Conservation (phyloP, 2,888 invertebrate genomes). For the Monopis laevigella region DNA sequence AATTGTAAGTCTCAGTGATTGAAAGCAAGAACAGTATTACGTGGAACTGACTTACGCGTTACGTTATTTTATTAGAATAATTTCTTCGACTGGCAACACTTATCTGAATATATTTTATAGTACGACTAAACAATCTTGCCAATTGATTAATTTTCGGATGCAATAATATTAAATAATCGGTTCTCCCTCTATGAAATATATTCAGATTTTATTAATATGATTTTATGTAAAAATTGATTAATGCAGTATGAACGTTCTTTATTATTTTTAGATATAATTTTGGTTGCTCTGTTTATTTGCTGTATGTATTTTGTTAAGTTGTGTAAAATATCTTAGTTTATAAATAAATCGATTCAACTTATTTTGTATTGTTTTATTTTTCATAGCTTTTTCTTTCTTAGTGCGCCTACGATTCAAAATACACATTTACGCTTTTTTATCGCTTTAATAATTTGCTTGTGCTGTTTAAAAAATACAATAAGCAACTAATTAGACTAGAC, state of each 20-base stretch:
- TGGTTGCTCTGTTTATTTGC: conserved; percentile 61
- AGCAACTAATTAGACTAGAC: no score
- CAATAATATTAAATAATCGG: no score
- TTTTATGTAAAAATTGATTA: neutral
- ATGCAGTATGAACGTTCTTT: conserved; percentile 19
- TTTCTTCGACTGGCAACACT: neutral
- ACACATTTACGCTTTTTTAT: neutral
- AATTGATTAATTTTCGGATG: neutral
- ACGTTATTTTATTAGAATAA: neutral
- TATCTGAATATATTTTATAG: neutral
- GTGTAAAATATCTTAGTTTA: conserved; percentile 65
- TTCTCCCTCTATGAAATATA: no score
- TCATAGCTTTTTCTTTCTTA: conserved; percentile 17
- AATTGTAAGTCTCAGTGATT: neutral
- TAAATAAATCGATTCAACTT: conserved; percentile 54
- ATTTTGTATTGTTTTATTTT: conserved; percentile 51
- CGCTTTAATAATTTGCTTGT: no score
- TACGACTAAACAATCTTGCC: neutral
- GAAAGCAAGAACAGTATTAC: neutral
- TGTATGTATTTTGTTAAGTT: conserved; percentile 67
- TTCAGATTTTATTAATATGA: neutral
- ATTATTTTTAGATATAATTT: conserved; percentile 40
- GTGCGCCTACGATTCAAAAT: neutral
- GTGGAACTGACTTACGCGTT: neutral
- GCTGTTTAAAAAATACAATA: no score